Conservation (phyloP, 2,888 invertebrate species). For the Branchipolynoe longqiensis region DNA sequence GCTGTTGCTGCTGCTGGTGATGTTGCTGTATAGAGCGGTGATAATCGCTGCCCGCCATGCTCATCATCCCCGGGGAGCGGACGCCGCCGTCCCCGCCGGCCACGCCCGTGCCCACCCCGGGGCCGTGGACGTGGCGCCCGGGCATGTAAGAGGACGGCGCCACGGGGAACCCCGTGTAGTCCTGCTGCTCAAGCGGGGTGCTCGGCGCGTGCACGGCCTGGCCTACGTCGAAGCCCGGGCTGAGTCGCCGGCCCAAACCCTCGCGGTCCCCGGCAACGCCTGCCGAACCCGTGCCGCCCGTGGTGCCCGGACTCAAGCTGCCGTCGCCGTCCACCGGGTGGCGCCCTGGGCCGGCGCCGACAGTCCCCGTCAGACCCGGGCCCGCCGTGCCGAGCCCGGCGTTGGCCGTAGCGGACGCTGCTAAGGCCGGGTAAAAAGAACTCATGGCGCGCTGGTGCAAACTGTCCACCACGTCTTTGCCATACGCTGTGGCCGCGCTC, state of each 20-base stretch:
- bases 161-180: slow-evolving; percentile 6
- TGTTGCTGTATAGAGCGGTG: slow-evolving; percentile 32
- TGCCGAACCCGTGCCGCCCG: neutral
- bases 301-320: slow-evolving; percentile 19
- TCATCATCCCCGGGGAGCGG: too few species aligned
- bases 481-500: neutral
- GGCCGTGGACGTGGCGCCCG: neutral
- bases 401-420: neutral
- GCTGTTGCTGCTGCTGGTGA: slow-evolving; percentile 45
- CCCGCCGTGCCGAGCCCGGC: neutral
- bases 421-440: slow-evolving; percentile 47
- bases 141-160: slow-evolving; percentile 5
- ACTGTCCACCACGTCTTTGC: neutral
- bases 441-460: slow-evolving; percentile 9
- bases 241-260: slow-evolving; percentile 29
- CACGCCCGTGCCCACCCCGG: neutral
- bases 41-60: neutral
- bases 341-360: slow-evolving; percentile 16
- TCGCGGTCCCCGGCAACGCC: neutral
- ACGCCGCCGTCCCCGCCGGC: neutral
- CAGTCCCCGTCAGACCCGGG: neutral
- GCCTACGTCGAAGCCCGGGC: slow-evolving; percentile 43
- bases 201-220: slow-evolving; percentile 49
- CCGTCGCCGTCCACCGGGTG: slow-evolving; percentile 27
- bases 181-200: slow-evolving; percentile 28